Percentiles rank a stretch among this genome's conserved stretches.
These are phyloP conservation scores for Ferdinandea cuprea DNA, from an alignment of 2,888 invertebrate genomes.

Conservation along the genomic window DNA sequence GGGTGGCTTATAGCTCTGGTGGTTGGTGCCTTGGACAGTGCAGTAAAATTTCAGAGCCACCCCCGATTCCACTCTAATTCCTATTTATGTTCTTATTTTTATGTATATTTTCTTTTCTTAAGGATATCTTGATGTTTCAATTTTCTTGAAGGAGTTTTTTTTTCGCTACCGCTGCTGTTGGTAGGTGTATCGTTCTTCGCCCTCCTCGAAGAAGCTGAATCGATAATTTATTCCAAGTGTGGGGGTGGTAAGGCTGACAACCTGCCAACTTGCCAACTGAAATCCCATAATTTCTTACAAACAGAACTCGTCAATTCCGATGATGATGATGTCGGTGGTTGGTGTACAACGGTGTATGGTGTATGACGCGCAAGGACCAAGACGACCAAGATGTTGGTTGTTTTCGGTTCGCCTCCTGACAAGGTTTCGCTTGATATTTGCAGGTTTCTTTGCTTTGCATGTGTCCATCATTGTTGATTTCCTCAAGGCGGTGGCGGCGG, in stretches of 20 bases:
- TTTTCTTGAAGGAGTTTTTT: slow-evolving; percentile 54
- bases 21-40: background rate
- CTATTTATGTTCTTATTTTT: slow-evolving; percentile 39
- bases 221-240: slow-evolving; percentile 62
- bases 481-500: slow-evolving; percentile 39
- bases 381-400: slow-evolving; percentile 56
- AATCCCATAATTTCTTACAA: slow-evolving; percentile 71
- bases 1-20: too few relatives aligned
- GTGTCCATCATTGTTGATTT: slow-evolving; percentile 46
- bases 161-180: slow-evolving; percentile 2
- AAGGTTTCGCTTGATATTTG: slow-evolving; percentile 30
- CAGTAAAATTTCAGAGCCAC: background rate
- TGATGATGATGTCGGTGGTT: slow-evolving; percentile 43
- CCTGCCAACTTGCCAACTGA: slow-evolving; percentile 64
- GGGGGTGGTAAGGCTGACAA: slow-evolving; percentile 20
- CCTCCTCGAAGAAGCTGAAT: slow-evolving; percentile 50
- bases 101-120: slow-evolving; percentile 60
- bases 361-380: slow-evolving; percentile 36
- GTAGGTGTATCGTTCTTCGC: slow-evolving; percentile 13
- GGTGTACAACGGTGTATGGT: background rate
- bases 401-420: slow-evolving; percentile 45
- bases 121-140: slow-evolving; percentile 70
- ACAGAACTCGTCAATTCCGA: slow-evolving; percentile 59
- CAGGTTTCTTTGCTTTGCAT: slow-evolving; percentile 11
- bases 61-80: slow-evolving; percentile 21